Evolutionary conservation across 2,113 vertebrate genomes (phyloP), one percentile per base, ranked within the genome.

Genomic region (Ramphastos sulfuratus): DNA sequence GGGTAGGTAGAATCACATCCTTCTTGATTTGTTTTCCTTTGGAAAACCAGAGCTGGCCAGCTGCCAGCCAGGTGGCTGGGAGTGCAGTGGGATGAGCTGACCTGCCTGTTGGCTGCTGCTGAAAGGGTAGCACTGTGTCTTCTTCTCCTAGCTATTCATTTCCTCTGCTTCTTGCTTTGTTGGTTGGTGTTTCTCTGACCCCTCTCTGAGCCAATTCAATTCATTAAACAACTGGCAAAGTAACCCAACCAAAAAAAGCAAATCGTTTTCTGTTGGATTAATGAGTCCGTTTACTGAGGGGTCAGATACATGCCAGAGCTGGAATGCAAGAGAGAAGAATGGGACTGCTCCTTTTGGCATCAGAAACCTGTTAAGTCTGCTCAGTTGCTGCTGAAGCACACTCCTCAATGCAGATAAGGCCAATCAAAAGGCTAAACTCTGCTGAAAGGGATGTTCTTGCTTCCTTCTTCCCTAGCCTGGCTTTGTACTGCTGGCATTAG

Each of bases 401-500:
- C 39, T n/a, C 65, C 73, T 91, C 93, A 96, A 94, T 86, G 58
- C 54, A 91, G 92, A 94, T 84, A 86, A 93, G 61, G 61, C 90
- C 83, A 71, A 95, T 95, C 85, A 96, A 96, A 95, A 90, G 92
- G 58, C 88, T 81, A 95, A 92, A 88, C 95, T 90, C 93, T 90
- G 93, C 95, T 92, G 96, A 90, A 96, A 96, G 73, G 80, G 95
- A 95, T 96, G 96, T 90, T 94, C 93, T 82, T 42, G 78, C 73
- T 96, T 96, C 96, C 96, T 90, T 96, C 95, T 90, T 93, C 65
- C 24, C 6, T n/a, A 84, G 65, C 48, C 39, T 92, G 76, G 46
- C 83, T 95, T 96, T 96, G 93, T 96, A 76, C 69, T 81, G 46
- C 65, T 78, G 86, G 80, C 70, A 77, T 77, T 96, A 95, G 94